Evolutionary conservation across 2,797 vertebrate species (phyloP), one percentile per base, ranked within the genome.

Genomic region (Hypotaenidia philippensis): DNA sequence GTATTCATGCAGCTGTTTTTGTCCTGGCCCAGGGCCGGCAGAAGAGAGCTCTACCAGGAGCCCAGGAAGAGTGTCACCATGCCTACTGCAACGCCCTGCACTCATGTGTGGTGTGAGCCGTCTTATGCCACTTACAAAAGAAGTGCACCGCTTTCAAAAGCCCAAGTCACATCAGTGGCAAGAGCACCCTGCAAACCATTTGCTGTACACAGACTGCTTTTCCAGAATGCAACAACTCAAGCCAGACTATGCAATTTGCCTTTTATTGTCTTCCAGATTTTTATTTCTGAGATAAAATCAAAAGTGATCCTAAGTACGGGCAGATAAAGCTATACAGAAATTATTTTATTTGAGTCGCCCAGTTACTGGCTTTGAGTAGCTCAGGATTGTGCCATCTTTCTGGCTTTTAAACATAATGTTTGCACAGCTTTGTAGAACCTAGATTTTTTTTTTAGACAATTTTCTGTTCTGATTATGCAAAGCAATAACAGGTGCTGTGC

Each of bases 61-160:
- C 31, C 31, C n/a, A 4, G 44, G 27, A 29, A 26, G 36, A 65
- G 9, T 3, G 12, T 40, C 41, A 0, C 29, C 20, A 17, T 32
- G 20, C 32, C 59, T 32, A 3, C 31, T 25, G 25, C 32, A 36
- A 10, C 0, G 2, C 13, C 32, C 29, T 20, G 41, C 3, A 1
- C 38, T 31, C 11, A 1, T 13, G 21, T 1, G 0, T 0, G 0
- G 13, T 10, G 36, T 13, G 44, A 81, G 27, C 25, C 64, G 13
- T 41, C 31, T 34, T 6, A 26, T n/a, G 82, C 50, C 7, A 8
- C 38, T 65, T 72, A 26, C 26, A 26, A 25, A 66, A 18, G 26
- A 52, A 74, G 27, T 13, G 34, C 36, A 49, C 11, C 1, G 3
- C 25, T 60, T 75, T 40, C 59, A 44, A 52, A 63, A 68, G 49